Conservation (phyloP, 2,797 vertebrate genomes). For the Sebastes vulpes region DNA sequence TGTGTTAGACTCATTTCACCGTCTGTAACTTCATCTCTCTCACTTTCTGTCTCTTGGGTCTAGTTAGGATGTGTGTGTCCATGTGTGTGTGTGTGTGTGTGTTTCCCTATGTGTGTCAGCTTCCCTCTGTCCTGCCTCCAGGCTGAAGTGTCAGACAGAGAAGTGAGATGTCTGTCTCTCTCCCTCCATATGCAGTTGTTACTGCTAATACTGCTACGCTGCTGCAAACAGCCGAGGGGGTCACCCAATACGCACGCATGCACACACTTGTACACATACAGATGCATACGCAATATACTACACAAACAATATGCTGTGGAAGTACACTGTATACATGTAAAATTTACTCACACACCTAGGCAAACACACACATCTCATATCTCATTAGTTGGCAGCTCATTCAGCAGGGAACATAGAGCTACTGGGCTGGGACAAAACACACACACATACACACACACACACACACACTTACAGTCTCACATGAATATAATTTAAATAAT, state of each 20-base stretch:
- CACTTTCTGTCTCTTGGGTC: conserved; percentile 43
- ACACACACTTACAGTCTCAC: background rate
- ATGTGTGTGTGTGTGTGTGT: background rate
- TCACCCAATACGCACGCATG: background rate
- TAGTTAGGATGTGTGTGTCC: conserved; percentile 36
- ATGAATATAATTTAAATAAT: conserved; percentile 8
- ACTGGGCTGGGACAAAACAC: conserved; percentile 23
- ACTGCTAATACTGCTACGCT: conserved; percentile 30
- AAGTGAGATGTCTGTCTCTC: conserved; percentile 63
- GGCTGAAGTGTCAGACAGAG: conserved; percentile 65
- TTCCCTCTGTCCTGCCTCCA: conserved; percentile 54
- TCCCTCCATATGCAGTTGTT: conserved; percentile 29
- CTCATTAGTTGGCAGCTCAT: conserved; percentile 45
- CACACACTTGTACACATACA: background rate
- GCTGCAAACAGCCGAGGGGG: conserved; percentile 22
- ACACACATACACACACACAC: conserved; percentile 22
- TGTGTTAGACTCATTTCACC: conserved; percentile 32
- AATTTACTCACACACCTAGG: background rate
- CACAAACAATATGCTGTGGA: background rate
- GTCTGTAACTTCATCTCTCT: conserved; percentile 45
- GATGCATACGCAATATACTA: background rate
- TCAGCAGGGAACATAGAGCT: conserved; percentile 37
- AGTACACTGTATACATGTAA: background rate
- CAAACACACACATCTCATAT: conserved; percentile 20
- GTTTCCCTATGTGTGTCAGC: conserved; percentile 9